Conservation (phyloP, 2,888 invertebrate species). For the Stictocephala bisonia region DNA sequence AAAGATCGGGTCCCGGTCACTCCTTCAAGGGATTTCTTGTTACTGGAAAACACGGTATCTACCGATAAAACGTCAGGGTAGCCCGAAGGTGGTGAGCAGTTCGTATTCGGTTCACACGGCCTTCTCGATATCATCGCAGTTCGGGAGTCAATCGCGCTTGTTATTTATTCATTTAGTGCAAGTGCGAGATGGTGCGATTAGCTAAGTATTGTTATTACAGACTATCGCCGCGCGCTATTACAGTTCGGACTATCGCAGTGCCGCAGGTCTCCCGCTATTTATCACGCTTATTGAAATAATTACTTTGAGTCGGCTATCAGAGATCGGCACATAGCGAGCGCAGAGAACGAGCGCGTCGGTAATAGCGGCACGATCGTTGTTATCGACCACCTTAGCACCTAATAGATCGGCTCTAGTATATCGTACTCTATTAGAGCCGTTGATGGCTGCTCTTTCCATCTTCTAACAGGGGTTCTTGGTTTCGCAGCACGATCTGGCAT, state of each 20-base stretch:
- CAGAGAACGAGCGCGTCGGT: conserved; percentile 21
- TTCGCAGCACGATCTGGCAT: no score
- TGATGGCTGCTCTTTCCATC: no score
- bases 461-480: no score
- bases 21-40: no score
- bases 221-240: conserved; percentile 30
- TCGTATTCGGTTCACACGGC: no score
- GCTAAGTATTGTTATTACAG: conserved; percentile 35
- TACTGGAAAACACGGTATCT: no score
- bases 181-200: conserved; percentile 29
- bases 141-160: conserved; percentile 36
- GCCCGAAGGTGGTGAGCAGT: no score
- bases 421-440: no score
- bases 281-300: conserved; percentile 36
- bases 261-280: conserved; percentile 17
- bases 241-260: not conserved
- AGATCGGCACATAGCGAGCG: conserved; percentile 21
- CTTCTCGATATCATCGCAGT: conserved; percentile 18
- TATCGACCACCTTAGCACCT: conserved; percentile 24
- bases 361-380: conserved; percentile 23
- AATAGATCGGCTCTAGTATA: conserved; percentile 34
- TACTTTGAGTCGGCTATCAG: conserved; percentile 18
- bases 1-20: no score
- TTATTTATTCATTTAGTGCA: conserved; percentile 31
- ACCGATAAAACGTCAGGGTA: no score